Evolutionary conservation across 2,888 invertebrate genomes (phyloP).

Genomic region (Caenorhabditis sp.): DNA sequence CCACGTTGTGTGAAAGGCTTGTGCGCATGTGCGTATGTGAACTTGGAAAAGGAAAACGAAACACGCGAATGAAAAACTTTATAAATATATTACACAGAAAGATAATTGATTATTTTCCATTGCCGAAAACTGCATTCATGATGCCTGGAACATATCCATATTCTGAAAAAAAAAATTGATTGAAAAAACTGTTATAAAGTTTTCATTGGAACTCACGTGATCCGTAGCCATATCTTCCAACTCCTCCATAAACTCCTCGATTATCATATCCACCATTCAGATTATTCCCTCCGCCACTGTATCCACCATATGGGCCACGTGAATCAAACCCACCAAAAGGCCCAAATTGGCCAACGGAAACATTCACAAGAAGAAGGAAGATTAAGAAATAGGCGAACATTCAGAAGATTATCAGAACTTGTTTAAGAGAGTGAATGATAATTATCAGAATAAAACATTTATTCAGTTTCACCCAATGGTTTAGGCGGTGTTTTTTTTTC

Average conservation of each 20-base stretch:
- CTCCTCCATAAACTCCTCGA: constrained; percentile 25
- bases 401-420: too few species aligned
- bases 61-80: too few species aligned
- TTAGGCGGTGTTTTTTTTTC: constrained; percentile 1
- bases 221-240: constrained; percentile 25
- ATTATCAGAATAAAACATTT: not conserved
- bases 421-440: not conserved
- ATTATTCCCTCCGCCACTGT: constrained; percentile 6
- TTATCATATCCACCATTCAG: constrained; percentile 22
- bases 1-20: not conserved
- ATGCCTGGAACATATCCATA: constrained; percentile 35
- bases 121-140: constrained; percentile 1
- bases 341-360: constrained; percentile 29
- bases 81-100: too few species aligned
- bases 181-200: too few species aligned
- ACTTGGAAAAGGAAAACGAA: too few species aligned
- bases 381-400: not conserved
- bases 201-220: not conserved
- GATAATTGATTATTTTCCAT: not conserved
- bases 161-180: constrained; percentile 11
- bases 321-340: constrained; percentile 14
- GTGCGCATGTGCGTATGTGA: too few species aligned
- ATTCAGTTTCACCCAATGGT: constrained; percentile 1
- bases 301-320: constrained; percentile 4
- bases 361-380: constrained; percentile 16